A percentile compares a stretch with the other conserved stretches of the same genome.
Conservation (phyloP, 53 echinoderm and acorn worm species). For the Astropecten irregularis region DNA sequence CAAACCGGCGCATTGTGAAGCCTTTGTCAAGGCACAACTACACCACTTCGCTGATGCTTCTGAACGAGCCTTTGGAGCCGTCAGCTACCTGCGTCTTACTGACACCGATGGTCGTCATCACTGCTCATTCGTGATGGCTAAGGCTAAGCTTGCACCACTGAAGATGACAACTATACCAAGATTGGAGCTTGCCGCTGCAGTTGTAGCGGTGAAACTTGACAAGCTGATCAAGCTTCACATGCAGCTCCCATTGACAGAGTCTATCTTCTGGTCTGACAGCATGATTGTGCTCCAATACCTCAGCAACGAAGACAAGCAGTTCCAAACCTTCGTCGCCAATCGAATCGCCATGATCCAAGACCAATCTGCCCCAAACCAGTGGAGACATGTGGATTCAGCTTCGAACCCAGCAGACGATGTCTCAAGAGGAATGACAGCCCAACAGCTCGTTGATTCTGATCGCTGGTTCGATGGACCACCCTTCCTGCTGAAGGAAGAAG, state of each 20-base stretch:
- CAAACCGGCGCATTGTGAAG: no score
- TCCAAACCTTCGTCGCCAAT: conserved; percentile 43
- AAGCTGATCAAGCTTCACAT: conserved; percentile 32
- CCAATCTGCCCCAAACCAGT: conserved; percentile 18
- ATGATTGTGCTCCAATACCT: no score
- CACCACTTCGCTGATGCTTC: no score
- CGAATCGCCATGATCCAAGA: conserved; percentile 7
- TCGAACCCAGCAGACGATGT: conserved; percentile 49
- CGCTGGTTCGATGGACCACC: conserved; percentile 12
- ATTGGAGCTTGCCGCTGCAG: conserved; percentile 47
- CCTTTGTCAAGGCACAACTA: no score
- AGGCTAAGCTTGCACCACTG: conserved; percentile 36
- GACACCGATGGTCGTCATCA: no score
- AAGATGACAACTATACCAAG: conserved; percentile 33
- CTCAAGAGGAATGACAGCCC: conserved; percentile 12
- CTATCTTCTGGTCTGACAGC: no score
- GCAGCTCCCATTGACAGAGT: no score
- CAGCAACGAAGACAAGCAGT: conserved; percentile 5
- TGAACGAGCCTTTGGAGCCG: no score
- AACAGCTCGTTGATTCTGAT: neutral
- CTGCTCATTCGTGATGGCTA: conserved; percentile 24
- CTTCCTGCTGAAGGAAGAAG: conserved; percentile 1
- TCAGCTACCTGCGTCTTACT: no score
- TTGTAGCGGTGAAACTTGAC: conserved; percentile 44
- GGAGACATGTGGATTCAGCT: conserved; percentile 27